These are phyloP conservation scores for Acropternis orthonyx DNA, from an alignment of 2,797 vertebrate species.

Conservation along the genomic window DNA sequence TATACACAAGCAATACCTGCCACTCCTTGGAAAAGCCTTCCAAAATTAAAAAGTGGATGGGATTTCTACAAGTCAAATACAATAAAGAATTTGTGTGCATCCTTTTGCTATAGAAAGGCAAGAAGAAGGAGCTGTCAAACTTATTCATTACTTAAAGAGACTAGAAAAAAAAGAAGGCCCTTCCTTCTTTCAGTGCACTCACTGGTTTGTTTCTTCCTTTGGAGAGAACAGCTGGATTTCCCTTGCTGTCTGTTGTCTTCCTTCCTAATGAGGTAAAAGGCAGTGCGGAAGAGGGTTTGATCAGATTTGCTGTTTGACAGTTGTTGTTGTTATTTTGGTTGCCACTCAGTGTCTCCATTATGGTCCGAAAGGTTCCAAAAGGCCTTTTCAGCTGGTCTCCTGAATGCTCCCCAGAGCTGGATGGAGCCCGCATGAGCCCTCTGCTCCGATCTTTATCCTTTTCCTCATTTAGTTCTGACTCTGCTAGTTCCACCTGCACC, in stretches of 20 bases:
- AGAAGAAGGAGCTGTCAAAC: not conserved
- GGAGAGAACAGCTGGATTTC: conserved; percentile 72
- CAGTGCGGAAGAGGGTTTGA: conserved; percentile 74
- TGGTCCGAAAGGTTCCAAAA: conserved; percentile 92
- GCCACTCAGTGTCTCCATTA: conserved; percentile 94
- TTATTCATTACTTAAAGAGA: not conserved
- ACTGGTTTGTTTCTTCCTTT: conserved; percentile 88
- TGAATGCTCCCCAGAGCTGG: conserved; percentile 68
- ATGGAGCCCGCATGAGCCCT: conserved; percentile 59
- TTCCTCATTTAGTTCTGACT: conserved; percentile 71
- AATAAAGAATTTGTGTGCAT: not conserved
- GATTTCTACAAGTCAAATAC: not conserved
- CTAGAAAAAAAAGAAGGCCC: not conserved
- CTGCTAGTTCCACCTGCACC: conserved; percentile 82
- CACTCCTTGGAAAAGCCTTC: not conserved
- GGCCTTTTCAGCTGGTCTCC: conserved; percentile 84
- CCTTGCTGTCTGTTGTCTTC: conserved; percentile 83
- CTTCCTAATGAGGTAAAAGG: conserved; percentile 84
- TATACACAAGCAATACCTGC: not conserved
- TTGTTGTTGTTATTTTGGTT: conserved; percentile 95
- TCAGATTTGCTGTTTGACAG: conserved; percentile 68
- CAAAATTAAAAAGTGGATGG: not conserved
- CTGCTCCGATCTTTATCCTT: conserved; percentile 82
- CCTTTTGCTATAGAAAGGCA: not conserved
- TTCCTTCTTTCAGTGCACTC: conserved; percentile 68